These are phyloP conservation scores for Clamator glandarius DNA, from an alignment of 2,797 vertebrate genomes.

Conservation along the genomic window DNA sequence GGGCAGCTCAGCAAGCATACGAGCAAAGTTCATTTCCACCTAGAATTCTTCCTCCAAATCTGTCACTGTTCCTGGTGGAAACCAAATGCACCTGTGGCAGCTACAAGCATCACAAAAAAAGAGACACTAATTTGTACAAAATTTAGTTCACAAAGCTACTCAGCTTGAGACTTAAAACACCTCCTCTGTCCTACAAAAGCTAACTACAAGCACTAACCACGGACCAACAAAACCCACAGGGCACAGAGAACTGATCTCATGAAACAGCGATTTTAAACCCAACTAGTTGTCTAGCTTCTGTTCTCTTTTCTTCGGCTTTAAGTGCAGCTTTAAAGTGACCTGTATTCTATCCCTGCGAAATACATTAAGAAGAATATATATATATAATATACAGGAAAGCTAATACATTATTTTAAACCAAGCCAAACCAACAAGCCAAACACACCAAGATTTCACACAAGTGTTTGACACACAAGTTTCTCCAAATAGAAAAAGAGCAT, in stretches of 20 bases:
- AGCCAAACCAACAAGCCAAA: too few species aligned
- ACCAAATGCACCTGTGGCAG: neutral
- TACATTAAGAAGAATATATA: too few species aligned
- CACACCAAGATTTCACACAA: neutral
- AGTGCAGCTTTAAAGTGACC: neutral
- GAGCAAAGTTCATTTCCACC: neutral
- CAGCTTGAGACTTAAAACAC: neutral
- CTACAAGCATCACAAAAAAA: neutral
- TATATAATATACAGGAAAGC: too few species aligned
- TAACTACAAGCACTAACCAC: fast-evolving
- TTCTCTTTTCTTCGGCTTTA: neutral
- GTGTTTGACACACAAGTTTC: neutral
- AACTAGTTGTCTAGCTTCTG: neutral
- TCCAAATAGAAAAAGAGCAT: neutral
- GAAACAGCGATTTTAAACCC: fast-evolving
- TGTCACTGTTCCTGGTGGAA: neutral
- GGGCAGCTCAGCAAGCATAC: neutral
- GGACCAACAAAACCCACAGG: neutral
- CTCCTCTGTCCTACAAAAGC: neutral
- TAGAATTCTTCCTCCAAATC: neutral
- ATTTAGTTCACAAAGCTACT: neutral
- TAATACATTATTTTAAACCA: too few species aligned
- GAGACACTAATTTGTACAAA: neutral
- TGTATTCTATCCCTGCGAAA: neutral
- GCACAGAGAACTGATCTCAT: neutral